Conservation (phyloP, 2,113 vertebrate genomes). For the Agapornis roseicollis region DNA sequence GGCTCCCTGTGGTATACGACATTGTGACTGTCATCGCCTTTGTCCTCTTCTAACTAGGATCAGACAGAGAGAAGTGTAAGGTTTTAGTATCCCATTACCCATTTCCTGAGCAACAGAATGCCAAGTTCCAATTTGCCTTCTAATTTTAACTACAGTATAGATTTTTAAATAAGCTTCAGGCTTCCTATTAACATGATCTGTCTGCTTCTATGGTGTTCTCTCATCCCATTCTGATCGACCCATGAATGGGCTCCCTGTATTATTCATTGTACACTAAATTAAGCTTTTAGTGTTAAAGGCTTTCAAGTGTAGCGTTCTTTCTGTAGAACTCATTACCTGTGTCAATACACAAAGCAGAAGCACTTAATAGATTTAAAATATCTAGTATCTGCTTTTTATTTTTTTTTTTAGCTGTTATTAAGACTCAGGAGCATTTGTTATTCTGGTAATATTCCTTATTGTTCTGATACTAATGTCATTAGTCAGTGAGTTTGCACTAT, state of each 20-base stretch:
- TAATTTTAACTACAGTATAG: conserved; percentile 70
- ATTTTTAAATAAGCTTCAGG: conserved; percentile 69
- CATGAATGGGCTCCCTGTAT: conserved; percentile 58
- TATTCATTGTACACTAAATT: conserved; percentile 70
- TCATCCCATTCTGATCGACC: conserved; percentile 63
- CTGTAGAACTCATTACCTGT: conserved; percentile 55
- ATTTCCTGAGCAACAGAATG: conserved; percentile 60
- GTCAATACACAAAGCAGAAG: conserved; percentile 56
- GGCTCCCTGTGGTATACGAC: background rate
- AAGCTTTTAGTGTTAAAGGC: conserved; percentile 66
- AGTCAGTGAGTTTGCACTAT: background rate
- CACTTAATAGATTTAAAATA: conserved; percentile 43
- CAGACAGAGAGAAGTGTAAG: conserved; percentile 9
- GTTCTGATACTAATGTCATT: conserved; percentile 30
- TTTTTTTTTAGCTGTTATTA: background rate
- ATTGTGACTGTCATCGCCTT: background rate
- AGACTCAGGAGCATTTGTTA: conserved; percentile 15
- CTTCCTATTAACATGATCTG: conserved; percentile 70
- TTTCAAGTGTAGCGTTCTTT: conserved; percentile 56
- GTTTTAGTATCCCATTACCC: conserved; percentile 50
- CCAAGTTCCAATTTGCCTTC: conserved; percentile 52
- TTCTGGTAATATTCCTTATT: conserved; percentile 35
- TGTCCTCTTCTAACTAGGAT: conserved; percentile 20
- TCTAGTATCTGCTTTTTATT: background rate
- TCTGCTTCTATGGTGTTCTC: conserved; percentile 54